Base-by-base conservation (phyloP, 1,140 invertebrate species). In the Calephelis virginiensis region DNA sequence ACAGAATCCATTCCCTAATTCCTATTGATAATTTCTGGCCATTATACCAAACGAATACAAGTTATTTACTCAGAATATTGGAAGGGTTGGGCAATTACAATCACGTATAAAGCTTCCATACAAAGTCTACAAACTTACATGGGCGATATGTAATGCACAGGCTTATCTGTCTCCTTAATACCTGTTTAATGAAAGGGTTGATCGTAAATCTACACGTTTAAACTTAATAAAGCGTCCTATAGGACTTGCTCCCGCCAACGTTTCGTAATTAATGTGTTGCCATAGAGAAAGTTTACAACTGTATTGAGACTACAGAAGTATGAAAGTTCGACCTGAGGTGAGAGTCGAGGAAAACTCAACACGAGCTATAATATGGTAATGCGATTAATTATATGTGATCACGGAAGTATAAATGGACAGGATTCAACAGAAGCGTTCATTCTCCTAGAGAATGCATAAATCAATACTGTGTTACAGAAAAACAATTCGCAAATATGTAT, bases 101-200 rank as follows among this genome's bases (percentile, higher is more conserved):
- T 82, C 72, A 74, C 77, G 69, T 76, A 74, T 77, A 76, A 80
- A 76, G 77, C 74, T 81, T 80, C 75, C 74, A 75, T 80, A 72
- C 70, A 74, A 83, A 80, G 76, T 78, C 75, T 76, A 73, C 65
- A 73, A 77, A 82, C 71, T 83, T 83, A 74, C 80, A 82, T 78
- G 80, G 79, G 83, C 79, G 79, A 80, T 85, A 81, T 75, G 81
- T 85, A 83, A 81, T 82, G 78, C 78, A 74, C 72, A 74, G 76
- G 77, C 80, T 82, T 88, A 88, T 86, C 83, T 86, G 72, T 86
- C 81, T 78, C 80, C 77, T 85, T 89, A 85, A 89, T 89, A 86
- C 86, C 85, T 87, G 82, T 86, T 89, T 90, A 88, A 89, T 89
- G 85, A 90, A 89, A 87, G 86, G 88, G 85, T 88, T 80, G 84